Base-by-base conservation (phyloP, 2,797 vertebrate genomes). In the Percopsis omiscomaycus region DNA sequence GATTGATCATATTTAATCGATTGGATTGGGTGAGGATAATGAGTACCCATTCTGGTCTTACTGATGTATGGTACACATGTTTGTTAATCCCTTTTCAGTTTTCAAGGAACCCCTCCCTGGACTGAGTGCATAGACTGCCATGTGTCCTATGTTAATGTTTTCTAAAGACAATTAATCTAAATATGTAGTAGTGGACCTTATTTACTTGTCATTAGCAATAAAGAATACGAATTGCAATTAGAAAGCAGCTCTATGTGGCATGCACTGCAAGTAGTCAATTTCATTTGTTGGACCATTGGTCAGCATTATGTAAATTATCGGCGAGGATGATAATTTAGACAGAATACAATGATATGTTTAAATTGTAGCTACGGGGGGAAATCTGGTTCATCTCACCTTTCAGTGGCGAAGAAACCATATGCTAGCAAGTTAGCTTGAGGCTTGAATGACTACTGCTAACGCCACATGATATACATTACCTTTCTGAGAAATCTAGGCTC, bases 401-500 rank as follows among this genome's bases (percentile, higher is more conserved):
- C 71, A 58, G 52, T 68, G 75, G 77, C 75, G 85, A 71, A 54
- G 5, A 16, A 79, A 79, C 65, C 59, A 74, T 69, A 80, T 42
- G 55, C 32, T 69, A 55, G 12, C 14, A 57, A 77, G 80, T 57
- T 16, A 51, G 74, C 67, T 56, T 3, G 69, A 68, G 75, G 75
- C 78, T 71, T 78, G 74, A 86, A 81, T 81, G 71, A 74, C 75
- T 44, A 28, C 69, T 9, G 71, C 78, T 84, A 71, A 58, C 80
- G 91, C 92, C 95, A 96, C 90, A 94, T 96, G 95, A 89, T 90
- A 92, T 92, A 91, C 82, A 92, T 94, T 94, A 93, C 87, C 91
- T 76, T 64, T 61, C 10, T 30, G 84, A 89, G 89, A 81, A 92
- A 94, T 88, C 89, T 88, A 84, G 92, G 90, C 89, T 73, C 90